These are phyloP conservation scores for Polyergus mexicanus DNA, from an alignment of 1,140 invertebrate species.

Conservation along the genomic window DNA sequence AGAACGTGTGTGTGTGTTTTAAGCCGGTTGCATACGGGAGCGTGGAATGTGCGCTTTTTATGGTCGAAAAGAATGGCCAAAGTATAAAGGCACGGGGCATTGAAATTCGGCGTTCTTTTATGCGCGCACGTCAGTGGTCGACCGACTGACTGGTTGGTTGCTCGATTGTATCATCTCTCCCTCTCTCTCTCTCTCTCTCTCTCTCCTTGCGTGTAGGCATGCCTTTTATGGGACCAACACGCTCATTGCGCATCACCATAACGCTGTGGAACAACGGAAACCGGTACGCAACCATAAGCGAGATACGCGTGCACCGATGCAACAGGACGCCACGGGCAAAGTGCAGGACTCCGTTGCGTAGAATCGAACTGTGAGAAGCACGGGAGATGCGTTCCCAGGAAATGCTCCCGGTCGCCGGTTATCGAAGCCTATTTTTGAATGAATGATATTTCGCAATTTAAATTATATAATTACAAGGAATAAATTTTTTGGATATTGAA, in stretches of 20 bases:
- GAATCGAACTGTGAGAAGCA: constrained; percentile 62
- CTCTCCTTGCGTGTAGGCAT: constrained; percentile 20
- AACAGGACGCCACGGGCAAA: constrained; percentile 58
- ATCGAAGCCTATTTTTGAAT: neutral
- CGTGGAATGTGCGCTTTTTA: constrained; percentile 81
- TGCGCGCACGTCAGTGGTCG: constrained; percentile 65
- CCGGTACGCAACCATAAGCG: constrained; percentile 61
- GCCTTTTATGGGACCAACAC: constrained; percentile 73
- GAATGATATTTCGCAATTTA: constrained; percentile 4
- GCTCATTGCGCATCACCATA: constrained; percentile 77
- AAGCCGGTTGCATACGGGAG: constrained; percentile 73
- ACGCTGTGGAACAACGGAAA: constrained; percentile 72
- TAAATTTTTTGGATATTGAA: neutral
- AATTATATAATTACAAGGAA: constrained; percentile 18
- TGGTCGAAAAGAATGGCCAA: constrained; percentile 78
- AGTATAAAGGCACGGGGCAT: constrained; percentile 80
- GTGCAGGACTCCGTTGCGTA: constrained; percentile 64
- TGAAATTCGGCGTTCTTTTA: constrained; percentile 79
- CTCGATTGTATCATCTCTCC: constrained; percentile 45
- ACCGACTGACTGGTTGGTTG: constrained; percentile 53
- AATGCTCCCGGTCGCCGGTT: neutral
- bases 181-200: neutral
- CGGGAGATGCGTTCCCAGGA: constrained; percentile 62
- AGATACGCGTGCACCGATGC: constrained; percentile 67
- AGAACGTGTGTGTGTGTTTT: constrained; percentile 77